Conservation (phyloP, 2,888 invertebrate species). For the Augochlorella aurata region DNA sequence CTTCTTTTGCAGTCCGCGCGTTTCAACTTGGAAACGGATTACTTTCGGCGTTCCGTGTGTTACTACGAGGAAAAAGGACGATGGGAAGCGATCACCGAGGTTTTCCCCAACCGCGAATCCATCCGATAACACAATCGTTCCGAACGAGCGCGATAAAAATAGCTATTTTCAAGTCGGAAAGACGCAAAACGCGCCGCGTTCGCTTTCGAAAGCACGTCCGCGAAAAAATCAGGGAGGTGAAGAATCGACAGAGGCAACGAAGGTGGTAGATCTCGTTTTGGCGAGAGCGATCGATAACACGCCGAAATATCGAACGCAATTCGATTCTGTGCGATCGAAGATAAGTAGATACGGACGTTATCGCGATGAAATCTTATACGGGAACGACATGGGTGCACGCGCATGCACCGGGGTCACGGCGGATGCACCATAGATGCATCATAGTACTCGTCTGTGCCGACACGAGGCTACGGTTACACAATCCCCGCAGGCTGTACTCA, state of each 20-base stretch:
- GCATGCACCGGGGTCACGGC: slow-evolving; percentile 71
- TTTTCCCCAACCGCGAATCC: not conserved
- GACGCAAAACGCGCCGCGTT: slow-evolving; percentile 6
- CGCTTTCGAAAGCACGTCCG: slow-evolving; percentile 23
- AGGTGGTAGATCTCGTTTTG: not conserved
- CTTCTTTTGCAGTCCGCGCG: too few relatives aligned
- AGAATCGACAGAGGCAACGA: not conserved
- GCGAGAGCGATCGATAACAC: not conserved
- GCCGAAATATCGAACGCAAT: not conserved
- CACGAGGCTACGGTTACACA: slow-evolving; percentile 48
- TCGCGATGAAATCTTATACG: slow-evolving; percentile 36
- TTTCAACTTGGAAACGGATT: too few relatives aligned
- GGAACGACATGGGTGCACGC: slow-evolving; percentile 51
- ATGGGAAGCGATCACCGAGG: not conserved
- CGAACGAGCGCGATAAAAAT: slow-evolving; percentile 4
- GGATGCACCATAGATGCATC: slow-evolving; percentile 68
- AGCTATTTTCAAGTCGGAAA: slow-evolving; percentile 11
- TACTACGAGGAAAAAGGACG: not conserved
- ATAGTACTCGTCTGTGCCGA: slow-evolving; percentile 37
- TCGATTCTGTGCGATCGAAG: slow-evolving; percentile 29
- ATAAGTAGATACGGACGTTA: slow-evolving; percentile 39
- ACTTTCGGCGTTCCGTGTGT: not conserved
- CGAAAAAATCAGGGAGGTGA: not conserved
- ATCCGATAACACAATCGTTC: not conserved
- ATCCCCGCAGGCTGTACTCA: slow-evolving; percentile 30